Base-by-base conservation (phyloP, 2,888 invertebrate species). In the Trimorus sp. region DNA sequence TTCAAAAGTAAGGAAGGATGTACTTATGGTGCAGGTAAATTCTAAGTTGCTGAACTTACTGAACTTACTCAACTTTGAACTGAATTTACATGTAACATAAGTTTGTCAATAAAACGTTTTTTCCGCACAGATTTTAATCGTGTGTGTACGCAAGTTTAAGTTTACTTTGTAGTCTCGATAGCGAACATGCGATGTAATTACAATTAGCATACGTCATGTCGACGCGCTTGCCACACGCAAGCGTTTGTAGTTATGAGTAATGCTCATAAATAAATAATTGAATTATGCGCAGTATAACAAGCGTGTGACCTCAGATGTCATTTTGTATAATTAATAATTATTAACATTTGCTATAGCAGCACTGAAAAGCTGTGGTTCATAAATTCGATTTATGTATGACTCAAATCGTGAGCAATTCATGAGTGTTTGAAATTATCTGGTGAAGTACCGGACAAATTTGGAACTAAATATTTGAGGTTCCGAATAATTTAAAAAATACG, bases 191-290 rank as follows among this genome's bases (percentile, higher is more conserved):
- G 87, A 86, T 87, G 88, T 90, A 90, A 90, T 90, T 90, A 90
- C 89, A 90, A 90, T 90, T 90, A 90, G 90, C 90, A 88, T 89
- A 90, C 87, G 89, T 89, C 88, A 89, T 87, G 89, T 85, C 85
- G 88, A 86, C 87, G 88, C 82, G 84, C 68, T 73, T 77, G 74
- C 77, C 76, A 82, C 89, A 88, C 89, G 89, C 88, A 86, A 89
- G 60, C 76, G 60, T 65, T 79, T 54, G 66, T 71, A 73, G 53
- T 73, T 66, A 71, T 81, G 80, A 81, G 48, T 76, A 74, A 80
- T 80, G 75, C 45, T 63, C 45, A 53, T 26, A 37, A 71, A 76
- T 71, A 71, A 76, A 81, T 81, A 81, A 81, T 81, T 76, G 60
- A 76, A 76, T 80, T 80, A 80, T 69, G 59, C 62, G 70, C 58